Conservation (phyloP, 2,888 invertebrate genomes). For the Drosophila koepferae region DNA sequence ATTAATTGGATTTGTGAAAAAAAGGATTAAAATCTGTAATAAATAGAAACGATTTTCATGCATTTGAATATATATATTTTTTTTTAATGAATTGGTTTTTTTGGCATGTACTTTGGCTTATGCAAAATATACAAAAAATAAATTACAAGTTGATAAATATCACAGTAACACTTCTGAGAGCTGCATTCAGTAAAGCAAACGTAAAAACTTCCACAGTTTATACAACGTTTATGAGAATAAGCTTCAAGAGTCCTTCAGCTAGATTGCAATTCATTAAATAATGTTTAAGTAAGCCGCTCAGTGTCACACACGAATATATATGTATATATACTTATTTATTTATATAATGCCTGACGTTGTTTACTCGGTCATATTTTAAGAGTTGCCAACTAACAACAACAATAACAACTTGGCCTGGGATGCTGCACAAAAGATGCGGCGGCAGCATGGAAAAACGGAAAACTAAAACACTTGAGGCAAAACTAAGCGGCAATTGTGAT, state of each 20-base stretch:
- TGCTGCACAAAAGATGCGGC: constrained; percentile 44
- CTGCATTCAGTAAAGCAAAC: no score
- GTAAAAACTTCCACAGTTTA: not conserved
- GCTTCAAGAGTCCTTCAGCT: constrained; percentile 33
- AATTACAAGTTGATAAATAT: no score
- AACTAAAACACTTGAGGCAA: constrained; percentile 60
- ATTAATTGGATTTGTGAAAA: not conserved
- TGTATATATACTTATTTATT: constrained; percentile 56
- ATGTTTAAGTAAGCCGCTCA: constrained; percentile 45
- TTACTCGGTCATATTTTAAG: constrained; percentile 61
- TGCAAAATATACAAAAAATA: not conserved
- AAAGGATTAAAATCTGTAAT: not conserved
- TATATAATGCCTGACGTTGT: constrained; percentile 66
- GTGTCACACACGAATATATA: constrained; percentile 10
- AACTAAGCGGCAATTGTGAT: constrained; percentile 71
- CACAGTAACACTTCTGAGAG: no score
- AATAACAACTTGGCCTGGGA: constrained; percentile 39
- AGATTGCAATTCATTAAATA: constrained; percentile 44
- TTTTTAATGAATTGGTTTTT: not conserved
- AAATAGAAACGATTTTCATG: not conserved
- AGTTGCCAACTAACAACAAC: constrained; percentile 52
- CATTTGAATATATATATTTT: not conserved
- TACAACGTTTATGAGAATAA: not conserved
- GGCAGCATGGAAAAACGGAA: constrained; percentile 29
- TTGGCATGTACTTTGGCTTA: not conserved